A percentile compares a stretch with the other conserved stretches of the same genome.
phyloP scores from a whole-genome alignment of 2,797 vertebrate genomes.

The Lepilemur septentrionalis region DNA sequence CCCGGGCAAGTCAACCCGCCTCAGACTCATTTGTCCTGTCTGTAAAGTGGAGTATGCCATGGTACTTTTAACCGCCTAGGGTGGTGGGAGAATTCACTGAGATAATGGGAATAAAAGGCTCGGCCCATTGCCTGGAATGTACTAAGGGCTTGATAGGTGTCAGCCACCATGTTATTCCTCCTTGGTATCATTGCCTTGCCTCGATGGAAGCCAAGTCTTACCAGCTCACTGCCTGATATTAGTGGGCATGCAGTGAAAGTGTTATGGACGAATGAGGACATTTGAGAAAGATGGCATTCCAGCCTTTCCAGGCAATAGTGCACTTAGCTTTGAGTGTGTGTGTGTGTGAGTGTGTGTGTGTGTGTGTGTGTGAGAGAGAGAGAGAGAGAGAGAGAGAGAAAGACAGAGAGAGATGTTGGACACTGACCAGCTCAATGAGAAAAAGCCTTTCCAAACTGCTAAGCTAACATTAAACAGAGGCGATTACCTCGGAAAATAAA shows the following conservation, averaged over 20 bases:
- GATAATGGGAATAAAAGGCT: neutral
- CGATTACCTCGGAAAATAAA: constrained; percentile 1
- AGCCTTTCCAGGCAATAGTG: neutral
- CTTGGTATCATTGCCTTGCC: neutral
- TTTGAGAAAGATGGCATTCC: neutral
- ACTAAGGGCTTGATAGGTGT: neutral
- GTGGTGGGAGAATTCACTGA: neutral
- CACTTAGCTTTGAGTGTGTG: neutral
- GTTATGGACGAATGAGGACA: neutral
- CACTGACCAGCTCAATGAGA: neutral
- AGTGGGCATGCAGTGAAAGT: neutral
- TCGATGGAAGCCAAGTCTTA: neutral
- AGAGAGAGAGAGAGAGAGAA: neutral
- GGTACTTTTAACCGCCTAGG: neutral
- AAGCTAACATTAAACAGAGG: neutral
- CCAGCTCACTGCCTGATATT: neutral
- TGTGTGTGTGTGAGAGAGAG: neutral
- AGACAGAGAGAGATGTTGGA: neutral
- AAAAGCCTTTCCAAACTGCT: constrained; percentile 36
- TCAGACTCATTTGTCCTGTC: neutral
- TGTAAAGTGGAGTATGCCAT: neutral
- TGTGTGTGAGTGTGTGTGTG: neutral
- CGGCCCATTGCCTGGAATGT: neutral
- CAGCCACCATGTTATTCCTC: neutral
- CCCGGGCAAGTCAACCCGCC: neutral